A percentile compares a stretch with the other conserved stretches of the same genome.
Evolutionary conservation across 2,113 vertebrate species (phyloP).

Genomic region (Brienomyrus brachyistius): DNA sequence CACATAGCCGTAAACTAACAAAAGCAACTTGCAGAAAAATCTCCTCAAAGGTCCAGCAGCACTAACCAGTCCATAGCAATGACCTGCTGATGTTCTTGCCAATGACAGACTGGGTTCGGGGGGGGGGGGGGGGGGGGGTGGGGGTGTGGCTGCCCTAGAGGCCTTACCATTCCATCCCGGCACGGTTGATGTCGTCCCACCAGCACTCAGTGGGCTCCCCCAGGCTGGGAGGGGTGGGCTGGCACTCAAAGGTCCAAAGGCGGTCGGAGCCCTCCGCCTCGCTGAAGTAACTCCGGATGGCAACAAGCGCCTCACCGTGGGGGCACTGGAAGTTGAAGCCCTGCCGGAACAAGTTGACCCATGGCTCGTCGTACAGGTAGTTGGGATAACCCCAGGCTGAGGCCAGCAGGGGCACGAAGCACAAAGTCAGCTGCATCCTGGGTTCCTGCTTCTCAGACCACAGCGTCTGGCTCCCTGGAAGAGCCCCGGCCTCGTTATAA

Average conservation of each 20-base stretch:
- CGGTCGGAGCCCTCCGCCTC: conserved; percentile 83
- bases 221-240: conserved; percentile 71
- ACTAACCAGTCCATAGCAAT: not conserved
- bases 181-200: conserved; percentile 96
- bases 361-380: conserved; percentile 72
- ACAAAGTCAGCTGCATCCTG: conserved; percentile 62
- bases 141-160: not conserved
- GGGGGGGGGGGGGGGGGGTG: not conserved
- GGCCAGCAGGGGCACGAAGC: conserved; percentile 57
- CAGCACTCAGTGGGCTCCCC: conserved; percentile 90
- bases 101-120: not conserved
- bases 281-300: conserved; percentile 80
- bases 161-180: conserved; percentile 84
- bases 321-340: conserved; percentile 96
- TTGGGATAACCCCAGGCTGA: conserved; percentile 62
- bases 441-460: conserved; percentile 38
- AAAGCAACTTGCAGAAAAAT: not conserved
- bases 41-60: not conserved
- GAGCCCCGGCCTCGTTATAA: conserved; percentile 60
- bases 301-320: conserved; percentile 81
- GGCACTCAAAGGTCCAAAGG: conserved; percentile 87
- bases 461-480: conserved; percentile 29
- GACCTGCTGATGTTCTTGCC: not conserved
- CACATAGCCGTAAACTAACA: not conserved
- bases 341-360: conserved; percentile 83